These are phyloP conservation scores for Tetragonula clypearis DNA, from an alignment of 1,140 invertebrate species.

Conservation along the genomic window DNA sequence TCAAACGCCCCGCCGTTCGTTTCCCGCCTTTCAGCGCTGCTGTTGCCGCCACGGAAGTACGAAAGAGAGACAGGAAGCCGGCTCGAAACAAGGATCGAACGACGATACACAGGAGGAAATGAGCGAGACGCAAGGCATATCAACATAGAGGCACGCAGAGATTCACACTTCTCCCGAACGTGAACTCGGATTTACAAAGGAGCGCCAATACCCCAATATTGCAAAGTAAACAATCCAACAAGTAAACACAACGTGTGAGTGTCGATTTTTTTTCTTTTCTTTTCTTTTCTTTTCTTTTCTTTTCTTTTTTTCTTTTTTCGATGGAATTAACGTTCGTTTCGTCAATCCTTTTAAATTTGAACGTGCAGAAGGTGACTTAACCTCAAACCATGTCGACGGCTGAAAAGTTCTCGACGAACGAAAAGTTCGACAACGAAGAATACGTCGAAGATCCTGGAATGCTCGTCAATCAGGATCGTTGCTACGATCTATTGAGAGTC, in stretches of 20 bases:
- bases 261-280: neutral
- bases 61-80: neutral
- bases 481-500: slow-evolving; percentile 42
- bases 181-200: too few relatives aligned
- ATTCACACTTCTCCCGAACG: neutral
- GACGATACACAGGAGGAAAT: neutral
- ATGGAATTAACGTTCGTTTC: too few relatives aligned
- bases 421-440: neutral
- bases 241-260: neutral
- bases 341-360: neutral
- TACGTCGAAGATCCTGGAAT: neutral
- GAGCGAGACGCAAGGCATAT: neutral
- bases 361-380: neutral
- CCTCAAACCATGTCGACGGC: neutral
- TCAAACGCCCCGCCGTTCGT: neutral
- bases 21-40: neutral
- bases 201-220: neutral
- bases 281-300: too few relatives aligned
- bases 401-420: neutral
- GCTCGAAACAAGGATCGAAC: neutral
- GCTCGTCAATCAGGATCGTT: neutral
- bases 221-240: neutral
- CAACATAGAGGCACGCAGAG: neutral
- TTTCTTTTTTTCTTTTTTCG: too few relatives aligned
- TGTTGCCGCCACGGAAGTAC: too few relatives aligned